A percentile compares a stretch with the other conserved stretches of the same genome.
phyloP scores from a whole-genome alignment of 2,797 vertebrate species.

The Malacoctenus gilli region DNA sequence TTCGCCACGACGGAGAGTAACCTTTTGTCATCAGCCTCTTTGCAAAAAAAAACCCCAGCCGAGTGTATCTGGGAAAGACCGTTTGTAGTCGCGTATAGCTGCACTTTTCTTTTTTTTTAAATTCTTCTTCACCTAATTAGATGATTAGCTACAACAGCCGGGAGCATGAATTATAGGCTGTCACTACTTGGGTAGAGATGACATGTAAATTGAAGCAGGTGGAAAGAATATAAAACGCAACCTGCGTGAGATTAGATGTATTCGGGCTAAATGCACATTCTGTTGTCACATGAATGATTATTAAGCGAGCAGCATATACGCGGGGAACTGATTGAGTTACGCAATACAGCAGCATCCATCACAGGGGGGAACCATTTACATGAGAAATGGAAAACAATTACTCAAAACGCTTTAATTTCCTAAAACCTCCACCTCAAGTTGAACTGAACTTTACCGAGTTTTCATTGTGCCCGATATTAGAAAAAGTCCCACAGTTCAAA shows the following conservation, averaged over 20 bases:
- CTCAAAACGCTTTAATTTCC: slow-evolving; percentile 21
- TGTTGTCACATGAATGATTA: slow-evolving; percentile 14
- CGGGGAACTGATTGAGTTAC: slow-evolving; percentile 39
- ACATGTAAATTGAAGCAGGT: slow-evolving; percentile 18
- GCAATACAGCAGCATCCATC: slow-evolving; percentile 31
- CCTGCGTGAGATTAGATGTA: slow-evolving; percentile 21
- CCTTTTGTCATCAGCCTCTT: slow-evolving; percentile 20
- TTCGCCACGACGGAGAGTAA: slow-evolving; percentile 24
- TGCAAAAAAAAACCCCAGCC: slow-evolving; percentile 11
- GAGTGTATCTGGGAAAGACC: slow-evolving; percentile 7
- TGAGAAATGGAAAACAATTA: slow-evolving; percentile 22
- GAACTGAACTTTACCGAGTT: slow-evolving; percentile 8
- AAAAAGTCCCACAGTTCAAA: slow-evolving; percentile 1
- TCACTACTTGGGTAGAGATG: slow-evolving; percentile 7
- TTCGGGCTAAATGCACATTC: slow-evolving; percentile 13
- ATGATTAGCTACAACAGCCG: slow-evolving; percentile 36
- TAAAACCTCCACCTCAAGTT: slow-evolving; percentile 4
- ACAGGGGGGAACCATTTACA: slow-evolving; percentile 28
- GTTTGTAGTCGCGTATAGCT: slow-evolving; percentile 12
- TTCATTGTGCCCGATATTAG: slow-evolving; percentile 13
- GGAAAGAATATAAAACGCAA: slow-evolving; percentile 19
- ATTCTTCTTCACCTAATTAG: slow-evolving; percentile 31
- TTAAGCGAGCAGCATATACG: slow-evolving; percentile 5
- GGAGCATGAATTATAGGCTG: slow-evolving; percentile 12
- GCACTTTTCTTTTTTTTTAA: neutral